Evolutionary conservation across 2,888 invertebrate species (phyloP).

Genomic region (Cephus sareptanus): DNA sequence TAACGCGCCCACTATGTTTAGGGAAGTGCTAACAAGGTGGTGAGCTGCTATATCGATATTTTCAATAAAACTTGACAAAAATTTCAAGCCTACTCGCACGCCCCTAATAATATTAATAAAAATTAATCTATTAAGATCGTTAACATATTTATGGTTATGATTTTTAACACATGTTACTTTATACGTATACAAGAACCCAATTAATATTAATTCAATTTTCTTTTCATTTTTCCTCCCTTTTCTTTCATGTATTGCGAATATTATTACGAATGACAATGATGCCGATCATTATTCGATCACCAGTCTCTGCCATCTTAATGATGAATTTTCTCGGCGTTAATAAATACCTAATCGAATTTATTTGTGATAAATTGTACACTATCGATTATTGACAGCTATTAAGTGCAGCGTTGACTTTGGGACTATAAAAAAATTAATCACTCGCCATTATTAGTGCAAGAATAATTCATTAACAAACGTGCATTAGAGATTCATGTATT

Average conservation of each 20-base stretch:
- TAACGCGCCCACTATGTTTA: background rate
- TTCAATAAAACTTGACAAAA: background rate
- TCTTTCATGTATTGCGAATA: background rate
- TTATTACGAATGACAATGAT: background rate
- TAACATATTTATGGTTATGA: slow-evolving; percentile 7
- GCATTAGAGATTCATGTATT: background rate
- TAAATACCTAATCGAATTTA: background rate
- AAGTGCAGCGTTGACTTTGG: background rate
- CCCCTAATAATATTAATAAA: background rate
- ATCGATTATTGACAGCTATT: background rate
- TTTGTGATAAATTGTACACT: background rate
- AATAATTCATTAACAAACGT: background rate
- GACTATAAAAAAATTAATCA: background rate
- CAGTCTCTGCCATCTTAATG: background rate
- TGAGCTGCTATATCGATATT: background rate
- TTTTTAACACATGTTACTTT: slow-evolving; percentile 7
- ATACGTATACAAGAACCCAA: background rate
- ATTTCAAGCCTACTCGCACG: background rate
- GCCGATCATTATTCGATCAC: background rate
- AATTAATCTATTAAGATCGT: slow-evolving; percentile 10
- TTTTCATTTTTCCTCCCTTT: background rate
- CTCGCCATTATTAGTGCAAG: background rate
- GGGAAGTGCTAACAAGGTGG: background rate
- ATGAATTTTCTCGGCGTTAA: background rate
- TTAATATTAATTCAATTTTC: background rate